Evolutionary conservation across 2,113 vertebrate species (phyloP).

Genomic region (Colistium nudipinnis): DNA sequence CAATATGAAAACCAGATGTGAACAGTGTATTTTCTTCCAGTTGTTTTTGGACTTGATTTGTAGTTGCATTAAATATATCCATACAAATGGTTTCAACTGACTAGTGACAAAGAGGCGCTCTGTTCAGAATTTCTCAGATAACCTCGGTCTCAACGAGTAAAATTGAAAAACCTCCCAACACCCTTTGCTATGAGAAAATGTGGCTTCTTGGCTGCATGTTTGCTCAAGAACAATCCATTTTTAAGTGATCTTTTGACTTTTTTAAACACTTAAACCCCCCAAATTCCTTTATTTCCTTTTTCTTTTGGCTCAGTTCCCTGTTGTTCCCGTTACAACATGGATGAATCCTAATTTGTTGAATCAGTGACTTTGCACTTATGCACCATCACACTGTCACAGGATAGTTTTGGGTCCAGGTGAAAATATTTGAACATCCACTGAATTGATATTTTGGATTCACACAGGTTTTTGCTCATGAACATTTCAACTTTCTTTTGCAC

Average conservation of each 20-base stretch:
- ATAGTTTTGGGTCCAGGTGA: too few species aligned
- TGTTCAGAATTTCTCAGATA: neutral
- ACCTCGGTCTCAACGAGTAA: neutral
- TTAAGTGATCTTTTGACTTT: neutral
- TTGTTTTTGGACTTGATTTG: conserved; percentile 1
- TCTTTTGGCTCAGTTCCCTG: too few species aligned
- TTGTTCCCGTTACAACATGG: too few species aligned
- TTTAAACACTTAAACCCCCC: too few species aligned
- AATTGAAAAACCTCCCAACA: neutral
- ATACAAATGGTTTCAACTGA: conserved; percentile 12
- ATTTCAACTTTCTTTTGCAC: neutral
- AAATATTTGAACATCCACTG: too few species aligned
- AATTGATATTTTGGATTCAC: too few species aligned
- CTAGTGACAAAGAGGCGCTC: neutral
- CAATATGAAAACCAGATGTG: conserved; percentile 31
- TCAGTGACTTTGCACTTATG: too few species aligned
- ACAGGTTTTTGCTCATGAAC: neutral
- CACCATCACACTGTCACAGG: too few species aligned
- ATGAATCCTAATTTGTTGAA: too few species aligned
- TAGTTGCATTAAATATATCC: conserved; percentile 1
- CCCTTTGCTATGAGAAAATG: neutral
- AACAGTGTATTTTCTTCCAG: conserved; percentile 2
- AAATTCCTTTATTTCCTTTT: too few species aligned
- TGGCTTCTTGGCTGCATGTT: neutral
- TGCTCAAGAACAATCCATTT: neutral